These are phyloP conservation scores for Caranx ignobilis DNA, from an alignment of 2,113 vertebrate genomes.

Conservation along the genomic window DNA sequence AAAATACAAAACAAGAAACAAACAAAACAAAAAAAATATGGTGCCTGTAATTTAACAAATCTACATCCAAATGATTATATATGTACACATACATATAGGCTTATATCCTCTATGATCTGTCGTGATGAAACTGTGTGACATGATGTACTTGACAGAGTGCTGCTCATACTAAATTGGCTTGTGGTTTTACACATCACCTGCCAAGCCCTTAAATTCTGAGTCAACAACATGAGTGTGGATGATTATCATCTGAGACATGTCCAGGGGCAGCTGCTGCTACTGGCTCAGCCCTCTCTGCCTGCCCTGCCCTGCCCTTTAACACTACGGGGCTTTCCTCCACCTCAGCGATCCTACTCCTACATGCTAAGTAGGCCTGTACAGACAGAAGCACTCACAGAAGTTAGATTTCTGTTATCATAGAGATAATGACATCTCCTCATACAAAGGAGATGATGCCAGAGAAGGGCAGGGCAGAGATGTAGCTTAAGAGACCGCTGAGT, in stretches of 20 bases:
- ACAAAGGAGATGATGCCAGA: too few species aligned
- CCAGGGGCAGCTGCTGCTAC: slow-evolving; percentile 67
- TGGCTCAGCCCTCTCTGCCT: slow-evolving; percentile 23
- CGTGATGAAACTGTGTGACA: background rate
- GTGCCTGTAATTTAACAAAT: too few species aligned
- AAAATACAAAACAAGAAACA: too few species aligned
- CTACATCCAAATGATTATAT: background rate
- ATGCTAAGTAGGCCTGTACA: background rate
- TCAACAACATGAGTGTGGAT: slow-evolving; percentile 67
- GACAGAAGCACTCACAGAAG: slow-evolving; percentile 19
- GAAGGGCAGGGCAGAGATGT: too few species aligned
- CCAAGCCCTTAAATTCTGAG: slow-evolving; percentile 63
- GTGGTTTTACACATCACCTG: slow-evolving; percentile 60
- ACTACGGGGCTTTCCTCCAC: slow-evolving; percentile 12
- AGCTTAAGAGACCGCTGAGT: too few species aligned
- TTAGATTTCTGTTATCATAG: slow-evolving; percentile 3
- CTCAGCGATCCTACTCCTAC: slow-evolving; percentile 6
- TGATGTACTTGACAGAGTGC: slow-evolving; percentile 12
- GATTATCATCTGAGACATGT: slow-evolving; percentile 70
- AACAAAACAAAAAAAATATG: too few species aligned
- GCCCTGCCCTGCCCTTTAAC: slow-evolving; percentile 32
- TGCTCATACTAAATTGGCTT: slow-evolving; percentile 44
- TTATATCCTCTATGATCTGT: background rate
- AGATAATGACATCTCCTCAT: background rate
- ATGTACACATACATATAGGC: background rate